Evolutionary conservation across 2,113 vertebrate genomes (phyloP).

Genomic region (Otus sunia): DNA sequence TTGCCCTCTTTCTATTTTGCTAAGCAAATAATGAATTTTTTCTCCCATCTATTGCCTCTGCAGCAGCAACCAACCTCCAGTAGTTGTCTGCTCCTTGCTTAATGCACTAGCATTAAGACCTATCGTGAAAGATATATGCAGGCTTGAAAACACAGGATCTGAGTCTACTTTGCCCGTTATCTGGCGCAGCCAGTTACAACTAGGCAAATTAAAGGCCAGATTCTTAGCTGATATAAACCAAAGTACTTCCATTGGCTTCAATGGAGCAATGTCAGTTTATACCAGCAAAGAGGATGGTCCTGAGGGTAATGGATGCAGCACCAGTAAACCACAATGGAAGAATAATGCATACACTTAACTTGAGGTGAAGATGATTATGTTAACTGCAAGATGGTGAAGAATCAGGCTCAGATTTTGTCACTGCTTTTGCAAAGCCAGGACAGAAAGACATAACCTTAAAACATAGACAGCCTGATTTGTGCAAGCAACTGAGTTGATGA

Average conservation of each 20-base stretch:
- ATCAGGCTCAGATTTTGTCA: neutral
- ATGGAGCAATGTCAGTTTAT: neutral
- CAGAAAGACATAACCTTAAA: constrained; percentile 2
- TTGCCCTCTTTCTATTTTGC: constrained; percentile 18
- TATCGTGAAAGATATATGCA: neutral
- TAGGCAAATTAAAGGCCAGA: neutral
- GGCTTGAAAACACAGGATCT: neutral
- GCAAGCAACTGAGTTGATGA: neutral
- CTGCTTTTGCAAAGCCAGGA: constrained; percentile 12
- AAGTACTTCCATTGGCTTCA: neutral
- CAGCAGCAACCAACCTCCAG: constrained; percentile 18
- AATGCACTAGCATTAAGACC: neutral
- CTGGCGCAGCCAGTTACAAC: neutral
- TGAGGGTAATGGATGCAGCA: neutral
- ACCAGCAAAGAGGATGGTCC: neutral
- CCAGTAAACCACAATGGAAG: neutral
- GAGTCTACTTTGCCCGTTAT: neutral
- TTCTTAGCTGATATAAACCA: neutral
- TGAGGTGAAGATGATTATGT: neutral
- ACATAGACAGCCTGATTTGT: neutral
- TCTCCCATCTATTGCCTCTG: constrained; percentile 14
- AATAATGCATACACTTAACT: neutral
- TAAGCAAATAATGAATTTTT: constrained; percentile 20
- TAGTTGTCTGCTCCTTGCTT: neutral
- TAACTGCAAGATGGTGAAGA: neutral